Evolutionary conservation across 2,888 invertebrate species (phyloP).

Genomic region (Rotaria macrura): DNA sequence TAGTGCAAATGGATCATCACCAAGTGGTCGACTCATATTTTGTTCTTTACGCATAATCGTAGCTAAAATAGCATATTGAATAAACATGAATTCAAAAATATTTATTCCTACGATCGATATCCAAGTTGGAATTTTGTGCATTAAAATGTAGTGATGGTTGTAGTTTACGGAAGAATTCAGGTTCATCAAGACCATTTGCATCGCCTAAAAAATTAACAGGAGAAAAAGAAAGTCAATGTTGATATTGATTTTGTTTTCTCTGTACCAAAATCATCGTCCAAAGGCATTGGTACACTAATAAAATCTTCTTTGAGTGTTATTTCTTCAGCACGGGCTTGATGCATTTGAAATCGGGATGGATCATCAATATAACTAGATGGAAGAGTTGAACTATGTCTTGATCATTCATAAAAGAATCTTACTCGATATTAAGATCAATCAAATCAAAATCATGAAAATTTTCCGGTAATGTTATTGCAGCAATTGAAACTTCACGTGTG

Average conservation of each 20-base stretch:
- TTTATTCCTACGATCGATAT: neutral
- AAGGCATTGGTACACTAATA: constrained; percentile 70
- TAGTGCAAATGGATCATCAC: constrained; percentile 14
- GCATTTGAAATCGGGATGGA: constrained; percentile 52
- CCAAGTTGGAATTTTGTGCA: neutral
- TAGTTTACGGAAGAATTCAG: neutral
- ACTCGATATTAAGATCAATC: constrained; percentile 33
- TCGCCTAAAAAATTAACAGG: no score
- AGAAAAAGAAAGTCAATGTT: no score
- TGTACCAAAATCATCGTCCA: constrained; percentile 83
- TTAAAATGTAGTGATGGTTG: neutral
- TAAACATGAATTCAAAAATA: neutral
- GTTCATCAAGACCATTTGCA: constrained; percentile 8
- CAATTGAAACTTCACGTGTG: constrained; percentile 87
- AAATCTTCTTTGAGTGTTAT: constrained; percentile 93
- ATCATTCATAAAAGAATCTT: neutral
- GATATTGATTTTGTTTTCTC: neutral
- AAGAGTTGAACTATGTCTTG: neutral
- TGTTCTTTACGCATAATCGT: neutral
- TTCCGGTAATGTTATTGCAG: constrained; percentile 90
- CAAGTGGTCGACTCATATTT: neutral
- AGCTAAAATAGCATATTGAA: no score
- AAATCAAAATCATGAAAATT: constrained; percentile 93
- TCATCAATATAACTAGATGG: neutral
- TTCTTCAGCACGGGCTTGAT: constrained; percentile 93